phyloP scores from a whole-genome alignment of 92 coral and sea anemone species.

The Pocillopora meandrina region DNA sequence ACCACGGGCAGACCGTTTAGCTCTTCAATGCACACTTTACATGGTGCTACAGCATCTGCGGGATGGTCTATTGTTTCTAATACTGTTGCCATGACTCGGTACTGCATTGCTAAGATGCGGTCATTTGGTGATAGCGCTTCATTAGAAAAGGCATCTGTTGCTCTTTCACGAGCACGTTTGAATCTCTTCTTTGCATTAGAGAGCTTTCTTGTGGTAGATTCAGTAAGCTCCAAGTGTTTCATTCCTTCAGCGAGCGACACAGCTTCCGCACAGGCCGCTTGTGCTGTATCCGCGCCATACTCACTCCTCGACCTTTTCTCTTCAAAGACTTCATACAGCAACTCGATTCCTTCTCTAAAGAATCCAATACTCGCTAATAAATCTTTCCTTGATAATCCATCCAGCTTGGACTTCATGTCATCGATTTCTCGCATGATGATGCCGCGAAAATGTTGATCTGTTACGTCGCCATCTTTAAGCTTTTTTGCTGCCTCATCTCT shows the following conservation, averaged over 20 bases:
- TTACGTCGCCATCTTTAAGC: no score
- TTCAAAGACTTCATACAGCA: background rate
- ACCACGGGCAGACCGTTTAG: no score
- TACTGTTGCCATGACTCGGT: no score
- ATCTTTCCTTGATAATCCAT: background rate
- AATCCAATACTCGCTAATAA: background rate
- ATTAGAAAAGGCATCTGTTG: no score
- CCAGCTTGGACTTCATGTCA: constrained; percentile 32
- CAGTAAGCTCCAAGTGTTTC: background rate
- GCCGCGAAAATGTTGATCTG: background rate
- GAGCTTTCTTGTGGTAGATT: background rate
- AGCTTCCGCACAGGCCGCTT: no score
- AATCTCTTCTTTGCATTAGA: constrained; percentile 11
- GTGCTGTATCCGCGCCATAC: no score
- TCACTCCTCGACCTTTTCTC: background rate
- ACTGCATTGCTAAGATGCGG: no score
- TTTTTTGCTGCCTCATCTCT: no score
- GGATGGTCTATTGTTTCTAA: no score
- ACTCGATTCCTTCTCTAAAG: constrained; percentile 1
- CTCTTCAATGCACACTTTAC: no score
- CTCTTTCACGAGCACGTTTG: background rate
- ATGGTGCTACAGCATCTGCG: no score
- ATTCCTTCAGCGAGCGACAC: no score
- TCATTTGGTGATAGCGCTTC: background rate
- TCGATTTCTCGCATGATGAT: constrained; percentile 33